phyloP scores from a whole-genome alignment of 2,113 vertebrate genomes.

The Aythya baeri region DNA sequence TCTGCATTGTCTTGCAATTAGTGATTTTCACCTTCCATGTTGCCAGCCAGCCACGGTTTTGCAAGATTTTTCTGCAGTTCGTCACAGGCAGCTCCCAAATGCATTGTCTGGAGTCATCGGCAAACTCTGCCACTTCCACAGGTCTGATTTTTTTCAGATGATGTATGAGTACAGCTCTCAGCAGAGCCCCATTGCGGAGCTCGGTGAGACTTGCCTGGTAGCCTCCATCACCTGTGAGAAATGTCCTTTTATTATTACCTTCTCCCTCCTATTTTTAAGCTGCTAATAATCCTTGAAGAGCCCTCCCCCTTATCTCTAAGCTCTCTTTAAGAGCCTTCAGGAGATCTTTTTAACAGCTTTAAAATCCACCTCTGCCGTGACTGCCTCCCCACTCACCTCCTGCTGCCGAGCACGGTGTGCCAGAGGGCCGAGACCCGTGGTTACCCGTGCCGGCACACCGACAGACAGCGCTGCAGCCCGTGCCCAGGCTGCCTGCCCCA shows the following conservation, averaged over 20 bases:
- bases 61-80: not conserved
- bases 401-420: not conserved
- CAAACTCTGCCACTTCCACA: not conserved
- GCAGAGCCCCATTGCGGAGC: not conserved
- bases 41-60: not conserved
- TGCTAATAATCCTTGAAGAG: not conserved
- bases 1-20: not conserved
- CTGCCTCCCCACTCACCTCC: not conserved
- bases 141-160: not conserved
- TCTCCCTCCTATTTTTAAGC: slow-evolving; percentile 27
- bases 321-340: slow-evolving; percentile 21
- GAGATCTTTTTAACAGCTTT: slow-evolving; percentile 44
- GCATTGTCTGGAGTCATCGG: not conserved
- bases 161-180: not conserved
- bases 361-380: not conserved
- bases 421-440: slow-evolving; percentile 6
- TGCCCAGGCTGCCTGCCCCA: slow-evolving; percentile 22
- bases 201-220: not conserved
- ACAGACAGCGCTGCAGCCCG: not conserved
- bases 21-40: not conserved
- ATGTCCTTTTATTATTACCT: not conserved
- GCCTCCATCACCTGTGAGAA: not conserved
- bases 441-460: not conserved
- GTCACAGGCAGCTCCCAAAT: not conserved
- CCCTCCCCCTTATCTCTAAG: not conserved